phyloP scores from a whole-genome alignment of 2,113 vertebrate species.

The Esox niger region DNA sequence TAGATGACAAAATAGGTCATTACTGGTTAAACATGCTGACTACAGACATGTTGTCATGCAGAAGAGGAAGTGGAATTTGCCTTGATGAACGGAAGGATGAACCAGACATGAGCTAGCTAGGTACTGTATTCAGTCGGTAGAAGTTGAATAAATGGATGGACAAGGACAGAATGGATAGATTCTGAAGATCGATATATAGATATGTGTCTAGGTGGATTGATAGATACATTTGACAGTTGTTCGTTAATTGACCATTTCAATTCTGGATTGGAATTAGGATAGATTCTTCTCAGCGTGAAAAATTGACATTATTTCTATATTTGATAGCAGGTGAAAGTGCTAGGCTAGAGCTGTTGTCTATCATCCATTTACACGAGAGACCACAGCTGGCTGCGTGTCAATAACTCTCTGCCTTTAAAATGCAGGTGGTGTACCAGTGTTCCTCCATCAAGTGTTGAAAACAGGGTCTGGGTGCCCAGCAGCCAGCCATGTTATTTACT shows the following conservation, averaged over 20 bases:
- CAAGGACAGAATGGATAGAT: constrained; percentile 31
- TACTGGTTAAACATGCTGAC: background rate
- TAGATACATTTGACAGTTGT: constrained; percentile 1
- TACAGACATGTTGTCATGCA: background rate
- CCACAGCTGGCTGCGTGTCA: constrained; percentile 56
- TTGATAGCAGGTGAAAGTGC: background rate
- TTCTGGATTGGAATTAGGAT: background rate
- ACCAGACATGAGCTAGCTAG: background rate
- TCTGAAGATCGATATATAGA: constrained; percentile 1
- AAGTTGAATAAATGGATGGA: constrained; percentile 16
- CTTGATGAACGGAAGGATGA: background rate
- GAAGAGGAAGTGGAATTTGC: background rate
- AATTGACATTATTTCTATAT: constrained; percentile 9
- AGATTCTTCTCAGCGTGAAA: constrained; percentile 19
- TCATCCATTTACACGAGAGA: constrained; percentile 11
- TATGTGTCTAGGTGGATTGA: constrained; percentile 16
- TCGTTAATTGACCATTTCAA: background rate
- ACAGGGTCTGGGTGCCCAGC: constrained; percentile 27
- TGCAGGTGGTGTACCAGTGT: constrained; percentile 13
- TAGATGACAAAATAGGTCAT: background rate
- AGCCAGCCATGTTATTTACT: constrained; percentile 53
- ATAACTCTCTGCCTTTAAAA: constrained; percentile 42
- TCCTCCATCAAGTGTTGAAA: constrained; percentile 33
- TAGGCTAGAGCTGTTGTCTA: background rate
- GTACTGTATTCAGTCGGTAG: background rate